Base-by-base conservation (phyloP, 2,888 invertebrate species). In the Pollenia griseotomentosa region DNA sequence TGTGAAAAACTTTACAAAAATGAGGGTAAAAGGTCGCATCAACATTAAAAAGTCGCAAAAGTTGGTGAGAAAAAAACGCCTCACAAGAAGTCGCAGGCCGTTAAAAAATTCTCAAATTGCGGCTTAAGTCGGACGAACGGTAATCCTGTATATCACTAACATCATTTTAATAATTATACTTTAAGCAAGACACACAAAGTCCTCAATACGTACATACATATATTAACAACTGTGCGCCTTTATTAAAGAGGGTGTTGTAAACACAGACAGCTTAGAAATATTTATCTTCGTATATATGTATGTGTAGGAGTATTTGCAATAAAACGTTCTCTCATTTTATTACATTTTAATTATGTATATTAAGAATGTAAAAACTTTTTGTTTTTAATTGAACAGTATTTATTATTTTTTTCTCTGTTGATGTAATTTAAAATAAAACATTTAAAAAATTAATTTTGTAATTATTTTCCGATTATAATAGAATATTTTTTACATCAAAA, bases 151-250 rank as follows among this genome's bases (percentile, higher is more conserved):
- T 83, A 70, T 61, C 59, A 81, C 73, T 77, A 71, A 83, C 70
- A 42, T 57, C 73, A 71, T 70, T 77, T 77, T 48, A 77, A 77
- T 83, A 83, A 83, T 83, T 83, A 77, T 57, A 83, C 63, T 70
- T 77, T 33, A 46, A 75, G 42, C 61, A 44, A 70, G 51, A 70
- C 33, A 70, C 19, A 81, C 66, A 81, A 44, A 63, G 51, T n/a
- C 6, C 53, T 16, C 0, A 6, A 14, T 44, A 6, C 8, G 6
- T 19, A 68, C 51, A 46, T 33, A 48, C 57, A 48, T 53, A 53
- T 14, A 53, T 53, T 4, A 3, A n/a, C 42, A 74, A 44, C 61
- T 70, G 53, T 63, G 48, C 44, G 12, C 42, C 10, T 16, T 44
- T 19, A 12, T 46, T 6, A 44, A 11, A 19, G 65, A 2, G 16